These are phyloP conservation scores for Dicentrarchus labrax DNA, from an alignment of 2,113 vertebrate species.

Conservation along the genomic window DNA sequence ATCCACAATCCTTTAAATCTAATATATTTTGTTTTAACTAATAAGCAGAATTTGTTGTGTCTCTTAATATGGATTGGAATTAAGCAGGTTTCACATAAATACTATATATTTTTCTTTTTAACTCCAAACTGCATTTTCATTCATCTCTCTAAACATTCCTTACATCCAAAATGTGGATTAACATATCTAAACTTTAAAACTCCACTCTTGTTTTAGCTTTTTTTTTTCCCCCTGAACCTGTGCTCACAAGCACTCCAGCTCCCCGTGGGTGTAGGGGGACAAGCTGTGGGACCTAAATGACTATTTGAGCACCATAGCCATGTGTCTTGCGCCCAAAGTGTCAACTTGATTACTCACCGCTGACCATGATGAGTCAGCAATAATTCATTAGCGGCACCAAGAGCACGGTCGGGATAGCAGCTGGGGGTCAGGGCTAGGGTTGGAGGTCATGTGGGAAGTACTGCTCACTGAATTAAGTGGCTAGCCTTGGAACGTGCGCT, in stretches of 20 bases:
- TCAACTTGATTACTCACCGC: slow-evolving; percentile 74
- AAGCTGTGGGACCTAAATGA: slow-evolving; percentile 69
- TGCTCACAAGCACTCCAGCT: not conserved
- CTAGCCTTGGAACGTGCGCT: slow-evolving; percentile 40
- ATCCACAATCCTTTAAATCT: slow-evolving; percentile 53
- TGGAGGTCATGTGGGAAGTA: slow-evolving; percentile 68
- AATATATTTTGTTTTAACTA: slow-evolving; percentile 17
- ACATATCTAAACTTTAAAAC: slow-evolving; percentile 12
- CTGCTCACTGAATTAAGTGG: slow-evolving; percentile 68
- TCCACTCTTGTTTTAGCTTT: slow-evolving; percentile 9
- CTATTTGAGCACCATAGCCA: slow-evolving; percentile 58
- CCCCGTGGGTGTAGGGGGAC: slow-evolving; percentile 40
- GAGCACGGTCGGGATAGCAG: slow-evolving; percentile 56
- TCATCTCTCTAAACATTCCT: not conserved
- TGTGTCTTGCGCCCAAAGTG: slow-evolving; percentile 65
- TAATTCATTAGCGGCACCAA: slow-evolving; percentile 74
- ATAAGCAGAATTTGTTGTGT: slow-evolving; percentile 30
- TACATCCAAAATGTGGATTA: not conserved
- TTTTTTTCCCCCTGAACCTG: slow-evolving; percentile 25
- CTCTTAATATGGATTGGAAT: slow-evolving; percentile 22
- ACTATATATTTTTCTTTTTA: not conserved
- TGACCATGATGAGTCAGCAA: slow-evolving; percentile 82
- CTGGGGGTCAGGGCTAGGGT: slow-evolving; percentile 64
- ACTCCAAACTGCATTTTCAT: slow-evolving; percentile 10
- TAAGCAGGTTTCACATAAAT: slow-evolving; percentile 6